Conservation (phyloP, 1,140 invertebrate genomes). For the Wiebesia pumilae region DNA sequence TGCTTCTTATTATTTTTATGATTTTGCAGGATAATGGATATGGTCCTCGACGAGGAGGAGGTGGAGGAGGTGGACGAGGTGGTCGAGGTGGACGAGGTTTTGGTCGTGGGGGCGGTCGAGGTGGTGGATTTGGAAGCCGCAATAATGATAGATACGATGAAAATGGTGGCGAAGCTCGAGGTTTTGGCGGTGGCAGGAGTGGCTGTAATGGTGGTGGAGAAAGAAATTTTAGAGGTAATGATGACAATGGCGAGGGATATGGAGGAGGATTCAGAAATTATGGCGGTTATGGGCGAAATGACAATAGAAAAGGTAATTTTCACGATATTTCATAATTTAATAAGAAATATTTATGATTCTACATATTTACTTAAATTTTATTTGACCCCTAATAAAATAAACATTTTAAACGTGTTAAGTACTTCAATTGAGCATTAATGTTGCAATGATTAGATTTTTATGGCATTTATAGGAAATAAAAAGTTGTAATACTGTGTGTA, state of each 20-base stretch:
- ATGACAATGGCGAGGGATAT: slow-evolving; percentile 34
- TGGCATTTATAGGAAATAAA: no score
- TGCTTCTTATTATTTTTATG: background rate
- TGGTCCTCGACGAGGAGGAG: background rate
- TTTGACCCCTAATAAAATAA: no score
- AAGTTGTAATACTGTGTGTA: no score
- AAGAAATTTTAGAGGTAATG: slow-evolving; percentile 45
- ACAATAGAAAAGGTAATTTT: background rate
- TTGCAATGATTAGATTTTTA: no score
- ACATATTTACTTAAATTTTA: no score
- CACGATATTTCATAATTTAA: no score
- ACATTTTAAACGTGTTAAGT: no score
- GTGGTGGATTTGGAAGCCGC: background rate
- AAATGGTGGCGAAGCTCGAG: background rate
- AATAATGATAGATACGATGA: background rate
- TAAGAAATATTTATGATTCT: no score
- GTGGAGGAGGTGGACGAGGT: background rate
- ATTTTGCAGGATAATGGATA: background rate
- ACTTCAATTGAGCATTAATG: no score
- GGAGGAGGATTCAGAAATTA: background rate
- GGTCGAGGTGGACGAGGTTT: background rate
- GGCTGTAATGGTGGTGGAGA: slow-evolving; percentile 46
- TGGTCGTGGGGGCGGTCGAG: background rate
- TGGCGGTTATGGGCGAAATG: background rate
- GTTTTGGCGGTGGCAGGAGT: slow-evolving; percentile 5